Evolutionary conservation across 2,797 vertebrate genomes (phyloP).

Genomic region (Antrozous pallidus): DNA sequence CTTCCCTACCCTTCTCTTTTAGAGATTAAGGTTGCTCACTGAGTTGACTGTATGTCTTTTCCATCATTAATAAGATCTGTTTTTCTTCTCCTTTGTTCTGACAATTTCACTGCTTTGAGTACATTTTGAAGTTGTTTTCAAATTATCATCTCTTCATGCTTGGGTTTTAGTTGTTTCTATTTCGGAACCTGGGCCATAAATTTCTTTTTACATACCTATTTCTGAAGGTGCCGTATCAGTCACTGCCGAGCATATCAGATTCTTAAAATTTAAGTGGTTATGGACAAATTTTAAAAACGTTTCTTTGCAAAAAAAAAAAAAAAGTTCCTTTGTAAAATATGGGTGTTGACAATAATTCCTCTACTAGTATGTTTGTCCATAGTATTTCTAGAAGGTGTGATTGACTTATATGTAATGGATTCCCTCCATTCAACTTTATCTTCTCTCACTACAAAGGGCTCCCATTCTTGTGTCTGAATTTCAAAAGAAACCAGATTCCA

Average conservation of each 20-base stretch:
- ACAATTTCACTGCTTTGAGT: not conserved
- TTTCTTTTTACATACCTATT: not conserved
- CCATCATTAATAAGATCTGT: not conserved
- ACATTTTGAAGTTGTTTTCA: slow-evolving; percentile 34
- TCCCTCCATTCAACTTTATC: not conserved
- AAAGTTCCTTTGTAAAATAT: not conserved
- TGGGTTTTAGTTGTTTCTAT: slow-evolving; percentile 6
- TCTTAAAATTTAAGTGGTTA: slow-evolving; percentile 22
- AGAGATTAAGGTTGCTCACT: not conserved
- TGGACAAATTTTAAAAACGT: not conserved
- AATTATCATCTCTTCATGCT: not conserved
- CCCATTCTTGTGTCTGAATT: not conserved
- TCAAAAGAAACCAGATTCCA: not conserved
- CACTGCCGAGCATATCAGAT: not conserved
- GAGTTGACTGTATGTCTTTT: not conserved
- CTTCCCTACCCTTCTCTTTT: not conserved
- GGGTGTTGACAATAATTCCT: not conserved
- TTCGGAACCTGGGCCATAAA: not conserved
- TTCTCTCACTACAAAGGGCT: slow-evolving; percentile 10
- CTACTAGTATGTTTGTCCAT: not conserved
- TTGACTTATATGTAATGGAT: not conserved
- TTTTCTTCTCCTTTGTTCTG: not conserved
- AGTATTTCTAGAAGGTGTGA: not conserved
- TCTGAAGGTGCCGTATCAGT: not conserved
- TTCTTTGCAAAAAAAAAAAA: not conserved